Percentiles rank a stretch among this genome's conserved stretches.
phyloP scores from a whole-genome alignment of 2,797 vertebrate species.

The Melanotaenia nigrans region DNA sequence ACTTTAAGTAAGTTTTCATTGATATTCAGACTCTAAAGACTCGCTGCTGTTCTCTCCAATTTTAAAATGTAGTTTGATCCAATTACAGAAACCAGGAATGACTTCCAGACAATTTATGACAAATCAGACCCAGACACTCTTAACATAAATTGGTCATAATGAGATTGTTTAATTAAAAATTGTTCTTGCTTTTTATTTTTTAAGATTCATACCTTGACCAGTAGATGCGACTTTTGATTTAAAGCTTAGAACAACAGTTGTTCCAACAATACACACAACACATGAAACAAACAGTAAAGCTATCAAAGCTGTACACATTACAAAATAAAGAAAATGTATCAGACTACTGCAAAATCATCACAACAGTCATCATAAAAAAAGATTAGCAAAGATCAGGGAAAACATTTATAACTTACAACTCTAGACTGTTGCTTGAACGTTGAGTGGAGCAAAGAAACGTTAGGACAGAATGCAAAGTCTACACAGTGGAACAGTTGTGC shows the following conservation, averaged over 20 bases:
- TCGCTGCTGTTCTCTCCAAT: background rate
- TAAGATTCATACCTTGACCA: no score
- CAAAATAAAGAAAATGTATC: background rate
- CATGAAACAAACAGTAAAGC: background rate
- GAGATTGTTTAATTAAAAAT: background rate
- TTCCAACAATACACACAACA: background rate
- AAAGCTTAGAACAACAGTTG: background rate
- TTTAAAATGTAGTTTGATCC: background rate
- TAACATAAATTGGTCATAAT: background rate
- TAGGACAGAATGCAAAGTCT: background rate
- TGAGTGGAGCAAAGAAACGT: background rate
- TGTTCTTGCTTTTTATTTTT: background rate
- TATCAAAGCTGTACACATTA: background rate
- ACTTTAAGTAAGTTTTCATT: slow-evolving; percentile 27
- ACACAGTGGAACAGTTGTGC: background rate
- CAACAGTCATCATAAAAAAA: background rate
- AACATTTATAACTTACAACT: background rate
- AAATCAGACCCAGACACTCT: background rate
- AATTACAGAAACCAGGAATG: background rate
- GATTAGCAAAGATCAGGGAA: background rate
- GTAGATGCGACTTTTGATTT: no score
- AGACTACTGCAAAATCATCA: background rate
- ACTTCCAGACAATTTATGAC: background rate
- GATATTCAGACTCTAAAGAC: background rate
- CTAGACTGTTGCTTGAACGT: background rate